A percentile compares a stretch with the other conserved stretches of the same genome.
These are phyloP conservation scores for Escarpia spicata DNA, from an alignment of 2,888 invertebrate species.

Conservation along the genomic window DNA sequence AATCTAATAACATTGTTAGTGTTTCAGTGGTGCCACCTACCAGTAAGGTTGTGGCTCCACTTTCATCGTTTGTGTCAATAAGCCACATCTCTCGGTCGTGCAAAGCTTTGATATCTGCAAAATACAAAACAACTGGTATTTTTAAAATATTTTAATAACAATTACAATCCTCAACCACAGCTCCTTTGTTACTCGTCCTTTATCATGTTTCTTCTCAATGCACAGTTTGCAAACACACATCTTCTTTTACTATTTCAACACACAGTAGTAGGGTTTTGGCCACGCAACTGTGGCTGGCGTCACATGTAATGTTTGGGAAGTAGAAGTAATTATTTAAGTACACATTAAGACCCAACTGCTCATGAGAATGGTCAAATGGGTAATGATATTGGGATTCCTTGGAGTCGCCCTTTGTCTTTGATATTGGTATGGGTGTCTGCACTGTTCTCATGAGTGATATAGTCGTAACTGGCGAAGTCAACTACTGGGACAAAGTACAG, in stretches of 20 bases:
- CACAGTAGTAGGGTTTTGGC: neutral
- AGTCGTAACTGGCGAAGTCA: no score
- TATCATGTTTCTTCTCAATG: neutral
- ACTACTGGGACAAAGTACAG: no score
- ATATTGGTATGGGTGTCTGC: no score
- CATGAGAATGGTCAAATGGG: no score
- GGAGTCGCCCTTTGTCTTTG: no score
- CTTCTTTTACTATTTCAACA: neutral
- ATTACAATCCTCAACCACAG: neutral
- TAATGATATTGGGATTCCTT: no score
- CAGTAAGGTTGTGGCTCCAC: constrained; percentile 85
- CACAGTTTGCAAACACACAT: neutral
- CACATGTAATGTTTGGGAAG: no score
- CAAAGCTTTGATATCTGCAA: constrained; percentile 57
- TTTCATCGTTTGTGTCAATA: constrained; percentile 83
- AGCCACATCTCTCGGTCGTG: constrained; percentile 80
- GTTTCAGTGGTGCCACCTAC: constrained; percentile 66
- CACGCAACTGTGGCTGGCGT: no score
- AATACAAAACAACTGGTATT: constrained; percentile 18
- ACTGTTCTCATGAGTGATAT: no score
- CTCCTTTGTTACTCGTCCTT: neutral
- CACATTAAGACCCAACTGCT: no score
- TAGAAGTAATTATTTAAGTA: no score
- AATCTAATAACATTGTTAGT: neutral
- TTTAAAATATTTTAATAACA: neutral